These are phyloP conservation scores for Drosophila histrio DNA, from an alignment of 2,888 invertebrate genomes.

Conservation along the genomic window DNA sequence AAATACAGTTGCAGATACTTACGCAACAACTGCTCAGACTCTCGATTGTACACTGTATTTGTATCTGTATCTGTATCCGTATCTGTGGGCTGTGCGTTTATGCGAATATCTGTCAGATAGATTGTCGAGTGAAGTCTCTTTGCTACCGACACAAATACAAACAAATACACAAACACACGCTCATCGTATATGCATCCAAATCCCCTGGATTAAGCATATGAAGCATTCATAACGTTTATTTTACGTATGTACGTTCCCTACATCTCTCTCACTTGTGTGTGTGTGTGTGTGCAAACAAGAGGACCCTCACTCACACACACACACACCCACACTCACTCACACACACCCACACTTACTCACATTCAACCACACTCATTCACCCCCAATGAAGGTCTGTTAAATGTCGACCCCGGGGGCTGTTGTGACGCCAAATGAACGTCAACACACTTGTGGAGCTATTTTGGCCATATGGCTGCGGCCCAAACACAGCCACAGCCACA, in stretches of 20 bases:
- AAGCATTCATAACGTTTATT: constrained; percentile 82
- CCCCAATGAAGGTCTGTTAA: neutral
- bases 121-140: constrained; percentile 41
- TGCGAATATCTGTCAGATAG: constrained; percentile 48
- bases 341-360: constrained; percentile 11
- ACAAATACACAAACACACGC: constrained; percentile 13
- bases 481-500: neutral
- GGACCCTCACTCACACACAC: constrained; percentile 34
- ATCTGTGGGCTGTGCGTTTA: constrained; percentile 3
- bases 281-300: constrained; percentile 42
- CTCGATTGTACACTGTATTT: neutral
- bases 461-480: constrained; percentile 37
- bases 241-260: constrained; percentile 60
- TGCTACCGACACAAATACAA: constrained; percentile 13
- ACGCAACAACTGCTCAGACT: constrained; percentile 13
- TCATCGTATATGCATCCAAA: constrained; percentile 82
- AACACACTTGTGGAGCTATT: constrained; percentile 70
- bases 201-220: constrained; percentile 84
- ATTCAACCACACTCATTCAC: neutral
- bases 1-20: constrained; percentile 12
- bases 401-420: neutral
- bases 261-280: neutral
- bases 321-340: constrained; percentile 9
- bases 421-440: constrained; percentile 42
- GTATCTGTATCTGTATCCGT: neutral